Evolutionary conservation across 2,113 vertebrate genomes (phyloP), one percentile per base, ranked within the genome.

Genomic region (Malurus elegans): DNA sequence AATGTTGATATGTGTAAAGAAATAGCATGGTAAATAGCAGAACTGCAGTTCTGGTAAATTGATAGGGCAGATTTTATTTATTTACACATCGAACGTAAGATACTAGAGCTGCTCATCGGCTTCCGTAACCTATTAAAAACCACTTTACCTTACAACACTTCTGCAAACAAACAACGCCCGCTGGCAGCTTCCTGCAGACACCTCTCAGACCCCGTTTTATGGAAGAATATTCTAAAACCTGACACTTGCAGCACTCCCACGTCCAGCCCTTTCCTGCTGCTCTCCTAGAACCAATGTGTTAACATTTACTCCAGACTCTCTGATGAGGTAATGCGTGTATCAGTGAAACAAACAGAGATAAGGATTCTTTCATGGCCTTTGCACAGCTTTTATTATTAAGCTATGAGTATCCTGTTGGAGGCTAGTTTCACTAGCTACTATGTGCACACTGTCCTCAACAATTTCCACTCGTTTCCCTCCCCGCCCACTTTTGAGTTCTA

Each of bases 251-350:
- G 72, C 45, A 86, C 94, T 91, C 72, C 75, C 78, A 23, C 56
- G 92, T 90, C 78, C 19, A 3, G 69, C 90, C 90, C 91, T 82
- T 50, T 83, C 57, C 94, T 72, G 93, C 92, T 76, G 94, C 94
- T 96, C 83, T 83, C 81, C 88, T 87, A 94, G 69, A 97, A 95
- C 96, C 96, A 79, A 93, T 16, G 80, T 5, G 79, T 94, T 96
- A 51, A 96, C 93, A 40, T 96, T 95, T 96, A 94, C 95, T 98
- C 94, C 94, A 45, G 69, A 97, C 96, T 96, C 96, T 97, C 97
- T 95, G 97, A 98, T 98, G 98, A 98, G 98, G 98, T 98, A 98
- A 99, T 98, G 97, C 87, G 97, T 98, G 98, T 98, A 97, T 98
- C 98, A 97, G 97, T 98, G 97, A 98, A 97, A 97, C 97, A 98